Percentiles rank a stretch among this genome's conserved stretches.
Conservation (phyloP, 2,113 vertebrate genomes). For the Lates calcarifer region DNA sequence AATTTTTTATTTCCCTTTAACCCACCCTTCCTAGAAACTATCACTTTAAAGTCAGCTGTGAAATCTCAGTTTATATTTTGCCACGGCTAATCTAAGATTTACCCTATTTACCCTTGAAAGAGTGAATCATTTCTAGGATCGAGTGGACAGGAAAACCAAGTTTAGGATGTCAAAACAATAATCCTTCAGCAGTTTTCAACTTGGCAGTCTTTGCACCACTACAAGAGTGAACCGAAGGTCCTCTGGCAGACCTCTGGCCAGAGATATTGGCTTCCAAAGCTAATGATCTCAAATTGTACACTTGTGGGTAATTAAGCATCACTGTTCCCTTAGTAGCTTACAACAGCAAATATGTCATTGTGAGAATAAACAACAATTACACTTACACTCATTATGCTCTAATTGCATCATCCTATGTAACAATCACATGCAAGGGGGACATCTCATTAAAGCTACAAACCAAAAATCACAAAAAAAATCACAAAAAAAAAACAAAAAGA, state of each 20-base stretch:
- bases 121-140: background rate
- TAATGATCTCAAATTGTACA: slow-evolving; percentile 76
- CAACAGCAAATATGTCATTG: slow-evolving; percentile 79
- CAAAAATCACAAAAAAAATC: too few relatives aligned
- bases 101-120: background rate
- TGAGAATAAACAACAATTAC: slow-evolving; percentile 80
- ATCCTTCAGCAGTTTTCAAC: slow-evolving; percentile 32
- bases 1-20: slow-evolving; percentile 9
- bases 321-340: slow-evolving; percentile 62
- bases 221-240: slow-evolving; percentile 49
- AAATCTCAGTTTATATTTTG: slow-evolving; percentile 13
- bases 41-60: slow-evolving; percentile 5
- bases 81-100: background rate
- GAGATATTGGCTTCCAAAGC: slow-evolving; percentile 63
- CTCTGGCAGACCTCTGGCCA: slow-evolving; percentile 60
- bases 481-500: too few relatives aligned
- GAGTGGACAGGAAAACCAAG: background rate
- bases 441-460: slow-evolving; percentile 40
- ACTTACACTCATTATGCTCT: slow-evolving; percentile 67
- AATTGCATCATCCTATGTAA: slow-evolving; percentile 76
- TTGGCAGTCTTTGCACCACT: slow-evolving; percentile 20
- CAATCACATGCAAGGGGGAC: slow-evolving; percentile 42
- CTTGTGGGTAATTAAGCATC: slow-evolving; percentile 73
- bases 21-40: slow-evolving; percentile 1
- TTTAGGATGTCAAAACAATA: background rate